These are phyloP conservation scores for Saguinus oedipus DNA, from an alignment of 2,797 vertebrate species.

Conservation along the genomic window DNA sequence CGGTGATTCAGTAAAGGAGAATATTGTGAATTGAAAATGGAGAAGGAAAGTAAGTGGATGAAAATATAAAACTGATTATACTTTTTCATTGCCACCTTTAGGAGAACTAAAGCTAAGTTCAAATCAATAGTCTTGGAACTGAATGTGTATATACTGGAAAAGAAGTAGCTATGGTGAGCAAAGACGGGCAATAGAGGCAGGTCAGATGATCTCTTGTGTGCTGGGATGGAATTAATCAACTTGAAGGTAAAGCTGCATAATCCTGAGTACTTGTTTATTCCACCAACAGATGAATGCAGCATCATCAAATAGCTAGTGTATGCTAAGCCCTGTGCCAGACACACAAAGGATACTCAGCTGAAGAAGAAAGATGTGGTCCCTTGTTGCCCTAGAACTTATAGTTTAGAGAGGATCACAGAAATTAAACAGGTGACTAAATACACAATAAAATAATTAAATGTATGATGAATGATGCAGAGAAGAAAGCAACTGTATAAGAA, in stretches of 20 bases:
- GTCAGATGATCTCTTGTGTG: background rate
- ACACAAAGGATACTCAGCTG: background rate
- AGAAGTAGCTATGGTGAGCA: background rate
- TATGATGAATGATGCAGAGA: background rate
- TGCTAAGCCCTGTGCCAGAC: background rate
- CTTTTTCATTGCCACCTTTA: background rate
- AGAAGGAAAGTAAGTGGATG: conserved; percentile 13
- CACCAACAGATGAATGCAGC: background rate
- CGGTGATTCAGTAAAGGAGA: background rate
- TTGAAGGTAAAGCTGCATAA: background rate
- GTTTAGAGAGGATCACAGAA: background rate
- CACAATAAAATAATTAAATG: background rate
- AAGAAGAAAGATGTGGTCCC: background rate
- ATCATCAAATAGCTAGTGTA: background rate
- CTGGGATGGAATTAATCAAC: background rate
- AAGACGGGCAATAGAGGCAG: background rate
- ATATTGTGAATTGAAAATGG: background rate
- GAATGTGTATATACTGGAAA: background rate
- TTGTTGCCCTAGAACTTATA: background rate
- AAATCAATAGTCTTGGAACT: background rate
- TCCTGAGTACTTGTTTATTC: background rate
- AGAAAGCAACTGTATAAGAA: background rate
- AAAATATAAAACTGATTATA: background rate
- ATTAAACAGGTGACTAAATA: background rate
- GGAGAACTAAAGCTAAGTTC: background rate